These are phyloP conservation scores for Epirrita christyi DNA, from an alignment of 2,888 invertebrate genomes.

Conservation along the genomic window DNA sequence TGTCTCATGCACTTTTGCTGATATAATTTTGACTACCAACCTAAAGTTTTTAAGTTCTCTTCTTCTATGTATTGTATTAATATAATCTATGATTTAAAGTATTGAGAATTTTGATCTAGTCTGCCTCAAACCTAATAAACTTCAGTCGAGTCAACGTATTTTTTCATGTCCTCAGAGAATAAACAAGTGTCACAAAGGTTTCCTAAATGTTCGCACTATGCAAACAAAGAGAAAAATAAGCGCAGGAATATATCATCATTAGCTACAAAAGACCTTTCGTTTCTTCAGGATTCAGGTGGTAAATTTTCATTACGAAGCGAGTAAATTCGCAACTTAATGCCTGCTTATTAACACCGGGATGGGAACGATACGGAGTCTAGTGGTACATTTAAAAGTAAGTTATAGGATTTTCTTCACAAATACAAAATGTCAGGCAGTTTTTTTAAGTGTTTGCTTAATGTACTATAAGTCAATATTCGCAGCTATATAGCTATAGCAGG, in stretches of 20 bases:
- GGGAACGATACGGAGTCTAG: neutral
- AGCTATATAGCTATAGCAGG: no score
- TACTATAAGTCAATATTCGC: no score
- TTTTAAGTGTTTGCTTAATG: no score
- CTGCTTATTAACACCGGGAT: neutral
- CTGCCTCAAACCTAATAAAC: neutral
- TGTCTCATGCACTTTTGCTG: no score
- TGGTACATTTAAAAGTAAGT: neutral
- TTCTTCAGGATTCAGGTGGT: conserved; percentile 13
- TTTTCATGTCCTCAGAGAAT: conserved; percentile 17
- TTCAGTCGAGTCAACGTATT: neutral
- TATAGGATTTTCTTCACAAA: no score
- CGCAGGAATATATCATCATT: conserved; percentile 25
- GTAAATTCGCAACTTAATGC: conserved; percentile 13
- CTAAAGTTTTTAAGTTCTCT: no score
- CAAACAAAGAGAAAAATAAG: conserved; percentile 28
- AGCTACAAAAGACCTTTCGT: conserved; percentile 21
- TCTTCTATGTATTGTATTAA: no score
- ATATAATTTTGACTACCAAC: no score
- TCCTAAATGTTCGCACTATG: conserved; percentile 24
- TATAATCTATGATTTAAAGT: no score
- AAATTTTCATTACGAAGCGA: conserved; percentile 26
- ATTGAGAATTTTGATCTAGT: no score
- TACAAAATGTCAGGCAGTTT: no score
- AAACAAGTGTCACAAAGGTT: conserved; percentile 10